phyloP scores from a whole-genome alignment of 1,140 invertebrate species.

The Drosophila funebris region DNA sequence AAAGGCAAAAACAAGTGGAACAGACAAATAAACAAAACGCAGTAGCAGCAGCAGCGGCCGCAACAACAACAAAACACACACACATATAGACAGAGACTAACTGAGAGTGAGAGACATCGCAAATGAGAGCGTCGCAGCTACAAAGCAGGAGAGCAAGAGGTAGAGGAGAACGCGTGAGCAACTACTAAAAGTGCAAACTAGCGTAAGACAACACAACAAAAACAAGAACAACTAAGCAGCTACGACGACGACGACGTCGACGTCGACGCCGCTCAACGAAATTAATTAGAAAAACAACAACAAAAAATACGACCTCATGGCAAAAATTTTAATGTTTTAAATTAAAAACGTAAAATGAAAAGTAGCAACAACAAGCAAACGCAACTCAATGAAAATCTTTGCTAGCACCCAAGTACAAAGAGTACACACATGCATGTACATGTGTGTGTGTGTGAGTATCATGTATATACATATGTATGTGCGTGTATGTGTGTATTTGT shows the following conservation, averaged over 20 bases:
- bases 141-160: conserved; percentile 10
- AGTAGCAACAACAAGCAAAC: conserved; percentile 33
- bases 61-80: conserved; percentile 14
- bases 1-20: conserved; percentile 72
- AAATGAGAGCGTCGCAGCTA: conserved; percentile 16
- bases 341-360: conserved; percentile 54
- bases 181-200: conserved; percentile 51
- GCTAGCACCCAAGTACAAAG: conserved; percentile 44
- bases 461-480: neutral
- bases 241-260: neutral
- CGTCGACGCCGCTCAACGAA: conserved; percentile 19
- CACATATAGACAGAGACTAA: conserved; percentile 11
- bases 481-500: neutral
- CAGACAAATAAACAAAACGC: conserved; percentile 63
- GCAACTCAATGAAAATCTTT: conserved; percentile 67
- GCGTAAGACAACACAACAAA: conserved; percentile 33
- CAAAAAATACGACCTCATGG: conserved; percentile 36
- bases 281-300: conserved; percentile 45
- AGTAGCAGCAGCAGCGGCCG: conserved; percentile 26
- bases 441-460: neutral
- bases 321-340: conserved; percentile 64
- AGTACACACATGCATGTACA: conserved; percentile 12
- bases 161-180: conserved; percentile 18
- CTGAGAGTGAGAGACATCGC: conserved; percentile 21
- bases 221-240: conserved; percentile 10